Conservation (phyloP, 2,797 vertebrate species). For the Hafferia zeledoni region DNA sequence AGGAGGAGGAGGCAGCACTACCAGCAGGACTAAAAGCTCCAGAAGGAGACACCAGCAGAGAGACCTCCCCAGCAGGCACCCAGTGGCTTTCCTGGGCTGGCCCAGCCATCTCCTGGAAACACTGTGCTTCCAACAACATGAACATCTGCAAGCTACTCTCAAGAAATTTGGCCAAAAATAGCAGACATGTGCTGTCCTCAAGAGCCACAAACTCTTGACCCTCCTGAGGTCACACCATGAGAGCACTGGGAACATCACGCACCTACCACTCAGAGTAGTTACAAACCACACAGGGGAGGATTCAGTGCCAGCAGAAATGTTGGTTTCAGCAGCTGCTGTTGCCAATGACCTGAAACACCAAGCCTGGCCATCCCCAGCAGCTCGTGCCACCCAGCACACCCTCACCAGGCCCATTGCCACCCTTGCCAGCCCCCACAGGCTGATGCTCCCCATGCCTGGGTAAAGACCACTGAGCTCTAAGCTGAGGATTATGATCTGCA, state of each 20-base stretch:
- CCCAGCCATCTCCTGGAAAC: not conserved
- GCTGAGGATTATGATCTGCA: accelerated
- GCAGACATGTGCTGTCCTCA: not conserved
- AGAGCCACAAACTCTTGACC: not conserved
- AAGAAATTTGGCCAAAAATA: not conserved
- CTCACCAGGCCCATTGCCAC: not conserved
- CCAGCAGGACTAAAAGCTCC: not conserved
- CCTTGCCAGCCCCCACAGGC: not conserved
- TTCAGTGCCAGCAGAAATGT: accelerated
- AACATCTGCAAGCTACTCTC: not conserved
- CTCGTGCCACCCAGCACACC: not conserved
- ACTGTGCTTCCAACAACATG: not conserved
- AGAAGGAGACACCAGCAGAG: not conserved
- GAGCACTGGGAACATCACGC: accelerated
- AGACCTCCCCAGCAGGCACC: not conserved
- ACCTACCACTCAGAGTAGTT: not conserved
- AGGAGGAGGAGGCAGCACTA: not conserved
- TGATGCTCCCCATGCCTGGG: accelerated
- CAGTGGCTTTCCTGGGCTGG: not conserved
- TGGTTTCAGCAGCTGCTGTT: not conserved
- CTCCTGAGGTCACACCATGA: not conserved
- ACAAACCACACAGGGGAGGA: not conserved
- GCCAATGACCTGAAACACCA: not conserved
- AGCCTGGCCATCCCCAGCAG: not conserved
- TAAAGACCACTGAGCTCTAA: not conserved